phyloP scores from a whole-genome alignment of 1,140 invertebrate species.

The Achroia grisella region DNA sequence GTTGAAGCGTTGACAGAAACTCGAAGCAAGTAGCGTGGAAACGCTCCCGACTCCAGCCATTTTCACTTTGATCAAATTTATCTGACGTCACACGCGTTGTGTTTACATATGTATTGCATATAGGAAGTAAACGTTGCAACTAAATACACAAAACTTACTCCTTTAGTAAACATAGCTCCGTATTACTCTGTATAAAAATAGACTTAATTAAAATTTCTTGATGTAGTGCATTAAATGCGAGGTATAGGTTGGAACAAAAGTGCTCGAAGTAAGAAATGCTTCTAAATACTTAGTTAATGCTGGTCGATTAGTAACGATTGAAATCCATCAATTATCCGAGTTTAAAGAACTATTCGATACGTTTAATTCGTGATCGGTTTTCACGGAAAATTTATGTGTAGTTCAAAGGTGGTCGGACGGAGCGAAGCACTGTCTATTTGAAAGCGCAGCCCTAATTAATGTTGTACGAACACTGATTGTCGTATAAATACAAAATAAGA shows the following conservation, averaged over 20 bases:
- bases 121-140: no score
- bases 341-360: background rate
- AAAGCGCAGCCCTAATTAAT: background rate
- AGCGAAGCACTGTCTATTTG: background rate
- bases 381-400: conserved; percentile 1
- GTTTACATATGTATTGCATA: conserved; percentile 22
- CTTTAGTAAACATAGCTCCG: no score
- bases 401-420: background rate
- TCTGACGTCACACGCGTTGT: conserved; percentile 41
- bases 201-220: no score
- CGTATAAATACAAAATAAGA: background rate
- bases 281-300: no score
- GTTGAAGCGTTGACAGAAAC: conserved; percentile 55
- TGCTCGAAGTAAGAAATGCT: no score
- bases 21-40: conserved; percentile 56
- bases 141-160: no score
- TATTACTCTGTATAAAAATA: no score
- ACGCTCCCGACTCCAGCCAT: conserved; percentile 21
- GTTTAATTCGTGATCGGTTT: background rate
- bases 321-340: no score
- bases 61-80: conserved; percentile 66
- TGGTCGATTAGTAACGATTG: no score
- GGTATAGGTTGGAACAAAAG: no score
- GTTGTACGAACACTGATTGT: background rate
- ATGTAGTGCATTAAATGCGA: no score